Evolutionary conservation across 2,113 vertebrate genomes (phyloP), one percentile per base, ranked within the genome.

Genomic region (Gopherus flavomarginatus): DNA sequence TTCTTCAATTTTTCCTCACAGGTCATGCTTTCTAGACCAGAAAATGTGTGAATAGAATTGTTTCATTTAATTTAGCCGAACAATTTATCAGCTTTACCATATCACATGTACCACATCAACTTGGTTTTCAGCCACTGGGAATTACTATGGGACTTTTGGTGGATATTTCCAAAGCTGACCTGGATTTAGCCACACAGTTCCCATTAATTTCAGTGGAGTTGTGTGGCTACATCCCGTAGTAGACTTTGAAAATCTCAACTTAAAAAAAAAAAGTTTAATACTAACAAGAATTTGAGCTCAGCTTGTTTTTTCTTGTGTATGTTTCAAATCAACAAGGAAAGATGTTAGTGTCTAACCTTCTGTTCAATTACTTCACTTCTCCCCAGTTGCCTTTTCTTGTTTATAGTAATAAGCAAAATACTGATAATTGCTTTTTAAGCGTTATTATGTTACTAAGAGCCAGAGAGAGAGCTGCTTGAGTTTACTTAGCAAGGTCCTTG

Each of bases 351-450:
- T 3, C 26, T 95, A 94, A 91, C 82, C 72, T 91, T 85, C 65
- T 91, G 47, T 85, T 94, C 53, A 87, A 4, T 93, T 90, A 87
- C 1, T 11, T 92, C 87, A 19, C 49, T 72, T 95, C 59, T 95
- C 59, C 19, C 75, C 59, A 85, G 84, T 69, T 94, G 44, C 35
- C 52, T 93, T 95, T 94, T 95, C 65, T 65, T 65, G 90, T 94
- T 95, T 86, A 86, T 57, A 65, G 27, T 86, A 89, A 95, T 94
- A 92, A 92, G 13, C 24, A 93, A 92, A 95, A 89, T 57, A 81
- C 16, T 57, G 88, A 81, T 87, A 91, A 96, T 92, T 94, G 53
- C 8, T 96, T 97, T 94, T 93, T 29, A 94, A 97, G 42, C 13
- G 54, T 94, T 88, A 92, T 93, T 95, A 87, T 54, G 10, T 87